Percentiles rank a stretch among this genome's conserved stretches.
phyloP scores from a whole-genome alignment of 2,888 invertebrate species.

The Schrankia costaestrigalis region DNA sequence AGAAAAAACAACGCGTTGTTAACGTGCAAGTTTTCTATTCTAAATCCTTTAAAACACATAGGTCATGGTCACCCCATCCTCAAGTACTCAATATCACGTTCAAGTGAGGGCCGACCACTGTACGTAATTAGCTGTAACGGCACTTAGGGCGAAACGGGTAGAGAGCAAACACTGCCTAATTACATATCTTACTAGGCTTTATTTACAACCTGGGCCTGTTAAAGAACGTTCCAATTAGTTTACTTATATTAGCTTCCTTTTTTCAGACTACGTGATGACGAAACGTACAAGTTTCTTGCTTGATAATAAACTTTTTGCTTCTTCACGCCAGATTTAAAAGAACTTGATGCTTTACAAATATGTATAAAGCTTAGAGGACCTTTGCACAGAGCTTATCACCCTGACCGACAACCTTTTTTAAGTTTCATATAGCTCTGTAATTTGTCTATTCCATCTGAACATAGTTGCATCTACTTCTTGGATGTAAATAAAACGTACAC shows the following conservation, averaged over 20 bases:
- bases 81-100: constrained; percentile 12
- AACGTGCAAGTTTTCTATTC: too few relatives aligned
- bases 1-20: too few relatives aligned
- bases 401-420: too few relatives aligned
- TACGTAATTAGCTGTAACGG: constrained; percentile 13
- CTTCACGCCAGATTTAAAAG: too few relatives aligned
- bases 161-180: constrained; percentile 10
- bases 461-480: too few relatives aligned
- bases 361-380: too few relatives aligned
- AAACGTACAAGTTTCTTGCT: neutral
- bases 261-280: neutral
- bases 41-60: too few relatives aligned
- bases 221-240: neutral
- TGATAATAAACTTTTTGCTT: neutral
- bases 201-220: neutral
- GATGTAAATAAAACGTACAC: too few relatives aligned
- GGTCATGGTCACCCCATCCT: constrained; percentile 8
- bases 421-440: too few relatives aligned
- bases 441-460: too few relatives aligned
- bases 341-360: too few relatives aligned
- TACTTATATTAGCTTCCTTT: neutral
- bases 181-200: constrained; percentile 5
- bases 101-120: constrained; percentile 8
- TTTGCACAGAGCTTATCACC: too few relatives aligned
- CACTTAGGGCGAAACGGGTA: constrained; percentile 8